Evolutionary conservation across 2,797 vertebrate species (phyloP).

Genomic region (Neoniphon sammara): DNA sequence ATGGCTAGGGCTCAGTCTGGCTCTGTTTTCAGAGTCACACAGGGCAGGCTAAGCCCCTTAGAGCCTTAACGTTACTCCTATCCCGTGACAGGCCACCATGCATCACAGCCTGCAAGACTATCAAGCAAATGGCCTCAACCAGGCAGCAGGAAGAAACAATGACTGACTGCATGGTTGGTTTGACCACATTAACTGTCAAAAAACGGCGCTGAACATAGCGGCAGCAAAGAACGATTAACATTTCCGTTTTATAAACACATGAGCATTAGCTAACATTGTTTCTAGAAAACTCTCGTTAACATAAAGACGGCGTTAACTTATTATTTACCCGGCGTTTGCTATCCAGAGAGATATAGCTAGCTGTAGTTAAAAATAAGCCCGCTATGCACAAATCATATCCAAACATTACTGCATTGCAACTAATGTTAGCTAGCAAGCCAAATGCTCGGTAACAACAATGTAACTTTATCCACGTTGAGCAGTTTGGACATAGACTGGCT

Average conservation of each 20-base stretch:
- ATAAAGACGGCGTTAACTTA: neutral
- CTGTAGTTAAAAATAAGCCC: neutral
- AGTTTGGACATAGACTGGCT: neutral
- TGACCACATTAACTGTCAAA: neutral
- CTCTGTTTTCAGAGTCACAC: conserved; percentile 64
- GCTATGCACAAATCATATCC: neutral
- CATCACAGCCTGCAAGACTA: conserved; percentile 50
- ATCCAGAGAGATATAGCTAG: neutral
- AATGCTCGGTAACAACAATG: neutral
- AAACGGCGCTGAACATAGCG: neutral
- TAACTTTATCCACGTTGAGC: no score
- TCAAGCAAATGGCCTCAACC: neutral
- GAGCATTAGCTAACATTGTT: neutral
- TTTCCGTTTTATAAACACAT: neutral
- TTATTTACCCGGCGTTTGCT: neutral
- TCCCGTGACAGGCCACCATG: conserved; percentile 71
- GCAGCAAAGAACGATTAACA: neutral
- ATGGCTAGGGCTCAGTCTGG: conserved; percentile 64
- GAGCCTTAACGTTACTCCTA: conserved; percentile 71
- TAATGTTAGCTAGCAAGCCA: neutral
- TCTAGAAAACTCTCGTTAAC: neutral
- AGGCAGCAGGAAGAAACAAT: neutral
- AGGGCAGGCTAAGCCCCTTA: conserved; percentile 74
- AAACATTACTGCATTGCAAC: neutral
- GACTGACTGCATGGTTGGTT: no score